Percentiles rank a stretch among this genome's conserved stretches.
Evolutionary conservation across 1,140 invertebrate genomes (phyloP).

Genomic region (Physella acuta): DNA sequence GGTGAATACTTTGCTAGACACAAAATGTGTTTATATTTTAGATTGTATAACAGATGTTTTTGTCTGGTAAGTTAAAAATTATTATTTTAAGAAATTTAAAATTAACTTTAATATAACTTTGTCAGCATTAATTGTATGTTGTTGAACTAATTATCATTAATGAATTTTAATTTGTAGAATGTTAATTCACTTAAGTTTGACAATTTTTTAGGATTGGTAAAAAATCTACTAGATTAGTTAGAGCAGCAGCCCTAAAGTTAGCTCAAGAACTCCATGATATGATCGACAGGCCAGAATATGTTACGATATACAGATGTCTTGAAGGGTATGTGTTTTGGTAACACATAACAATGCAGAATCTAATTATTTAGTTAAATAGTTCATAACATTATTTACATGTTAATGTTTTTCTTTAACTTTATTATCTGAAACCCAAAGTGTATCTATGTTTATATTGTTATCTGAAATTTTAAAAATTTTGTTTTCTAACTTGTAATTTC

Average conservation of each 20-base stretch:
- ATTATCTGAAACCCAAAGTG: too few species aligned
- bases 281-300: constrained; percentile 79
- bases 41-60: constrained; percentile 96
- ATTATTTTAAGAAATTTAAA: too few species aligned
- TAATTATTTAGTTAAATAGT: neutral
- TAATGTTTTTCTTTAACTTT: too few species aligned
- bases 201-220: constrained; percentile 89
- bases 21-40: constrained; percentile 94
- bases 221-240: constrained; percentile 92
- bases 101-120: too few species aligned
- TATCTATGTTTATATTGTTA: too few species aligned
- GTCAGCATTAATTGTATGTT: too few species aligned
- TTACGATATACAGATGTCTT: constrained; percentile 80
- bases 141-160: too few species aligned
- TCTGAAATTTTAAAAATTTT: neutral
- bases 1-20: constrained; percentile 75
- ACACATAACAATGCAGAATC: too few species aligned
- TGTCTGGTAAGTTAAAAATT: constrained; percentile 91
- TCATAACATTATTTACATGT: neutral
- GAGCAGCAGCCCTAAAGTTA: constrained; percentile 93
- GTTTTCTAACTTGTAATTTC: neutral
- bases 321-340: constrained; percentile 63
- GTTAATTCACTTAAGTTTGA: too few species aligned
- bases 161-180: too few species aligned
- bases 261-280: constrained; percentile 95